phyloP scores from a whole-genome alignment of 23 tunicate species.

The Trididemnum miniatum region DNA sequence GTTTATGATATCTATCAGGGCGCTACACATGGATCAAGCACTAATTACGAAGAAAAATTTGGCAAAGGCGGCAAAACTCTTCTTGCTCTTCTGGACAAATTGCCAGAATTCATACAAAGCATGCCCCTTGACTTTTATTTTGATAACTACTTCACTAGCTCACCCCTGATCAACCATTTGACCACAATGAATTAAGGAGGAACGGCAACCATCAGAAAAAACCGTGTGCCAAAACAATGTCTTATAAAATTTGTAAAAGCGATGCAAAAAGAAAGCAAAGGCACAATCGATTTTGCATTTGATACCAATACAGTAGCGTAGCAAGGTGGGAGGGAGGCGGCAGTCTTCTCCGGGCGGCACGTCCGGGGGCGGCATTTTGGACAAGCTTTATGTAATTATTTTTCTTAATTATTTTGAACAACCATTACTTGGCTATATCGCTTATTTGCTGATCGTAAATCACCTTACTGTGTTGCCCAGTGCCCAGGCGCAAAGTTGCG shows the following conservation, averaged over 20 bases:
- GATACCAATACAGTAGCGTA: too few relatives aligned
- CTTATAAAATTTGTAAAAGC: background rate
- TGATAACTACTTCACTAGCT: constrained; percentile 11
- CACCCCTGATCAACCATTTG: constrained; percentile 6
- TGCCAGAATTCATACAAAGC: background rate
- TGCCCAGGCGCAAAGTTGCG: too few relatives aligned
- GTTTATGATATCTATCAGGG: constrained; percentile 9
- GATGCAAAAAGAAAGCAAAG: background rate
- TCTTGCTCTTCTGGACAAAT: background rate
- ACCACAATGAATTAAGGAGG: background rate
- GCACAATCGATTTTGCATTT: background rate
- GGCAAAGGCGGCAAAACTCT: constrained; percentile 13
- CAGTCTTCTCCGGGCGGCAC: too few relatives aligned
- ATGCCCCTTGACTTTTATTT: constrained; percentile 3
- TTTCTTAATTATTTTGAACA: too few relatives aligned
- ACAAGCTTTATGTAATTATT: too few relatives aligned
- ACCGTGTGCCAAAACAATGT: background rate
- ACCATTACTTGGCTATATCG: too few relatives aligned
- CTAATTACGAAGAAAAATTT: background rate
- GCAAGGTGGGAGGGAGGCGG: too few relatives aligned
- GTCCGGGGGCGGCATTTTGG: too few relatives aligned
- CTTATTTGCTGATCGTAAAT: too few relatives aligned
- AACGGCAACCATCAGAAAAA: constrained; percentile 2
- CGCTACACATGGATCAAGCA: background rate
- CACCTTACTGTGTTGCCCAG: too few relatives aligned